Evolutionary conservation across 2,113 vertebrate species (phyloP).

Genomic region (Azemiops feae): DNA sequence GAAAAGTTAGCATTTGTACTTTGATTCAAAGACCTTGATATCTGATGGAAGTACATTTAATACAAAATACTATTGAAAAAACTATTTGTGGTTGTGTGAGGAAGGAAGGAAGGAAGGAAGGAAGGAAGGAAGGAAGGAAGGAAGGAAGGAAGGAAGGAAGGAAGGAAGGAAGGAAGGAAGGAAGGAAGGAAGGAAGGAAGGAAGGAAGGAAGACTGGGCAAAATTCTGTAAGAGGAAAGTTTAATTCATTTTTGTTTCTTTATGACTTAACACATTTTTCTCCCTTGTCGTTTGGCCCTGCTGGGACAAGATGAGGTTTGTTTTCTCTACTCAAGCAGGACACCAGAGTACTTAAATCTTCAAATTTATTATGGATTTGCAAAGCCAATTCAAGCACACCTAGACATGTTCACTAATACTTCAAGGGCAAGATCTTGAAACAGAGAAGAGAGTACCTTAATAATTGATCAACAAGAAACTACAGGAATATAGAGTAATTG

Average conservation of each 20-base stretch:
- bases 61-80: constrained; percentile 5
- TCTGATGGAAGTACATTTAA: not conserved
- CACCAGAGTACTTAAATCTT: not conserved
- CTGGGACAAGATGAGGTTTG: not conserved
- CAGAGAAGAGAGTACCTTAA: not conserved
- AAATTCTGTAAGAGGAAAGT: not conserved
- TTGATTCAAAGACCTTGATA: not conserved
- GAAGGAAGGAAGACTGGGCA: not conserved
- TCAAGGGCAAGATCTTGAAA: not conserved
- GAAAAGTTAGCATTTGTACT: not conserved
- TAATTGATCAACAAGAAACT: not conserved
- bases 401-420: not conserved
- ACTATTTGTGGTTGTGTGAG: not conserved
- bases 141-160: too few species aligned
- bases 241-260: not conserved
- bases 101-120: not conserved
- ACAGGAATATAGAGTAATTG: not conserved
- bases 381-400: not conserved
- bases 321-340: not conserved
- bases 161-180: not conserved
- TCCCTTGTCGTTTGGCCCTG: not conserved
- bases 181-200: not conserved
- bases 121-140: too few species aligned
- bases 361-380: not conserved
- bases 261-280: not conserved